phyloP scores from a whole-genome alignment of 2,113 vertebrate genomes.

The Antechinus stuartii region DNA sequence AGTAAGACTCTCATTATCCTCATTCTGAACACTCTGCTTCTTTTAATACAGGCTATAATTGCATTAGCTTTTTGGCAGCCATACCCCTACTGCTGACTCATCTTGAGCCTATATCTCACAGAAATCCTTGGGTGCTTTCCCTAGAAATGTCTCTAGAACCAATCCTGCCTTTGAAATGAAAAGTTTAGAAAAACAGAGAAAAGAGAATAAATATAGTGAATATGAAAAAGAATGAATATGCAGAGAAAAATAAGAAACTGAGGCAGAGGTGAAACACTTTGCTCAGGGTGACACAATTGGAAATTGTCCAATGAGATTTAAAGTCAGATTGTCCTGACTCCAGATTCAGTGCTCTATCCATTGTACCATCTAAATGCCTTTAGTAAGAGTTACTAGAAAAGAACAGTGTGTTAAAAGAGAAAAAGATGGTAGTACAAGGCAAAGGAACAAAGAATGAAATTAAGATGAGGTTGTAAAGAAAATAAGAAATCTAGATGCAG shows the following conservation, averaged over 20 bases:
- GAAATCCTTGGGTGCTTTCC: neutral
- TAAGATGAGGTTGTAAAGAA: neutral
- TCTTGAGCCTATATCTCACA: slow-evolving; percentile 41
- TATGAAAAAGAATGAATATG: neutral
- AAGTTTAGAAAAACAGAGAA: neutral
- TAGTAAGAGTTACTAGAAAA: neutral
- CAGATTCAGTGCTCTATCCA: neutral
- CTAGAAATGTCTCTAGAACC: neutral
- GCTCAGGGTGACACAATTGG: too few relatives aligned
- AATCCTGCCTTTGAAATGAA: neutral
- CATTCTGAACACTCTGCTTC: neutral
- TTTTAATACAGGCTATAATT: neutral
- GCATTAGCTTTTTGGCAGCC: neutral
- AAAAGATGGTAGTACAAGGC: neutral
- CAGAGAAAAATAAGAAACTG: neutral
- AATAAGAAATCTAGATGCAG: neutral
- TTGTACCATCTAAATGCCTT: neutral
- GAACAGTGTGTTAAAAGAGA: neutral
- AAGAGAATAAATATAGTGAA: neutral
- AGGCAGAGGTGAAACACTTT: neutral
- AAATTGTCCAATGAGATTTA: neutral
- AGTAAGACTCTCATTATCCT: slow-evolving; percentile 36
- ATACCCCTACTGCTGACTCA: neutral
- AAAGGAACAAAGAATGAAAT: neutral
- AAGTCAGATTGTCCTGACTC: neutral